These are phyloP conservation scores for Lophius piscatorius DNA, from an alignment of 2,113 vertebrate species.

Conservation along the genomic window DNA sequence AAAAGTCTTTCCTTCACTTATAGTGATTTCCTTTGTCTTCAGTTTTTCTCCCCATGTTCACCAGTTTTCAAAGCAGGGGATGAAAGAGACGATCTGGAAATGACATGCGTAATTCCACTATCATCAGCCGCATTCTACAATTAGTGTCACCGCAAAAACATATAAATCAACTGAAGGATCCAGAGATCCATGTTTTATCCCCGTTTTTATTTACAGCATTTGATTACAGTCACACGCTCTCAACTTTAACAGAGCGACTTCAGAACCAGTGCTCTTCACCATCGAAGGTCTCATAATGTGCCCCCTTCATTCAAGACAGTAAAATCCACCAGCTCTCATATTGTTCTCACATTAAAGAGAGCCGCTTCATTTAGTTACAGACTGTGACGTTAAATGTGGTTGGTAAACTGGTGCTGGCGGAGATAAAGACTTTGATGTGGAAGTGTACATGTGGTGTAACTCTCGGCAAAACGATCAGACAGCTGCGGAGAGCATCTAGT, in stretches of 20 bases:
- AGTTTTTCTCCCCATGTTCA: too few species aligned
- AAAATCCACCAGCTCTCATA: conserved; percentile 29
- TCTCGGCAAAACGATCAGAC: conserved; percentile 6
- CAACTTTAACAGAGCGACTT: background rate
- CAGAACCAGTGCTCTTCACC: conserved; percentile 8
- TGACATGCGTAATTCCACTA: background rate
- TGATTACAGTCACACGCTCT: too few species aligned
- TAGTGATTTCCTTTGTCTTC: too few species aligned
- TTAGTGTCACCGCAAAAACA: conserved; percentile 6
- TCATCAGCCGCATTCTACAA: conserved; percentile 1
- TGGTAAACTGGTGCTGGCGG: conserved; percentile 49
- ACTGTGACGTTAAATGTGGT: conserved; percentile 42
- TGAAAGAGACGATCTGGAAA: conserved; percentile 23
- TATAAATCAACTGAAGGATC: background rate
- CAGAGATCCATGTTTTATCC: background rate
- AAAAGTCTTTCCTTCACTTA: too few species aligned
- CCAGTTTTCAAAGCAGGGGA: too few species aligned
- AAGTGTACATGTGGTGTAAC: conserved; percentile 15
- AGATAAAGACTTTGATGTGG: conserved; percentile 56
- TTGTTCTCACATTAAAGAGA: conserved; percentile 42
- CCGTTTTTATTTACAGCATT: conserved; percentile 1
- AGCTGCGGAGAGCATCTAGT: background rate
- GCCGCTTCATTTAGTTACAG: conserved; percentile 15
- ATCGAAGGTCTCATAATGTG: background rate
- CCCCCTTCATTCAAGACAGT: conserved; percentile 12